Conservation (phyloP, 2,888 invertebrate genomes). For the Phalangium opilio region DNA sequence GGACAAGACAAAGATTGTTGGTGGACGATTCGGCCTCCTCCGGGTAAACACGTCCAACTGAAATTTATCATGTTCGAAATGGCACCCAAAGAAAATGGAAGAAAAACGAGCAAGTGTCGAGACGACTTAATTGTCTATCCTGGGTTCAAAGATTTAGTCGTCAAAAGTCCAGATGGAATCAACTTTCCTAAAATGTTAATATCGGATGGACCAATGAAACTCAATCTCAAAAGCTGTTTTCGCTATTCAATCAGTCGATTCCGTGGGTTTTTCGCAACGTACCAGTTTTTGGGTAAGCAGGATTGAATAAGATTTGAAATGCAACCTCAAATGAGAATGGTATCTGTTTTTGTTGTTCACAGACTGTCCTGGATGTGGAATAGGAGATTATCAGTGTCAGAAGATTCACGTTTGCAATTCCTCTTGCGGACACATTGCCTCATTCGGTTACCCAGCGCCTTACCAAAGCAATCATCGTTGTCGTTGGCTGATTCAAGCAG, state of each 20-base stretch:
- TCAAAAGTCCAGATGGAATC: constrained; percentile 18
- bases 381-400: constrained; percentile 22
- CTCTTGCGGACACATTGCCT: constrained; percentile 23
- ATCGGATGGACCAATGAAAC: constrained; percentile 21
- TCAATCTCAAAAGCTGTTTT: constrained; percentile 22
- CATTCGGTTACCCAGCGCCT: constrained; percentile 23
- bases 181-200: constrained; percentile 23
- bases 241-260: constrained; percentile 22
- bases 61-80: constrained; percentile 23
- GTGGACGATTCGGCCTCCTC: constrained; percentile 22
- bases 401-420: constrained; percentile 19
- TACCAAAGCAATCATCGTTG: constrained; percentile 24
- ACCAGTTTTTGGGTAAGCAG: constrained; percentile 20
- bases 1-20: constrained; percentile 23
- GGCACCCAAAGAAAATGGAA: constrained; percentile 18
- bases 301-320: no score
- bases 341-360: constrained; percentile 5
- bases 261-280: constrained; percentile 22
- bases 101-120: constrained; percentile 15
- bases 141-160: constrained; percentile 13
- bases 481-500: constrained; percentile 24
- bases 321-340: no score
- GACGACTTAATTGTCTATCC: constrained; percentile 19
- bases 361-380: constrained; percentile 25
- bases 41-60: constrained; percentile 21